Evolutionary conservation across 2,797 vertebrate species (phyloP).

Genomic region (Sebastes cheni): DNA sequence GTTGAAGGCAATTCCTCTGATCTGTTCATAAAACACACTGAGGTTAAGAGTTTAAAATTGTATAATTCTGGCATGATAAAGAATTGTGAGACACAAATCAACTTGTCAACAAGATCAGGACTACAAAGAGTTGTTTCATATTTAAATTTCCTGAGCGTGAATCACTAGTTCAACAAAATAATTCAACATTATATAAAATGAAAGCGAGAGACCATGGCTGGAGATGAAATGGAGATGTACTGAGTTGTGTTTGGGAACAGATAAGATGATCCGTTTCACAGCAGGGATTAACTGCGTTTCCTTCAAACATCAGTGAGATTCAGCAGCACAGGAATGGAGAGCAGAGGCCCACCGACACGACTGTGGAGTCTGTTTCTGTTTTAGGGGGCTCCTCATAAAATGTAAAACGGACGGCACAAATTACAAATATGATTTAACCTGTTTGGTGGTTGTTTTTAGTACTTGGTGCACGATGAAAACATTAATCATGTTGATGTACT

Average conservation of each 20-base stretch:
- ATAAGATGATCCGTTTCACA: background rate
- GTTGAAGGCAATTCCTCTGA: background rate
- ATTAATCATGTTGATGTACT: background rate
- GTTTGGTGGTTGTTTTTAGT: background rate
- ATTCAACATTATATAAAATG: background rate
- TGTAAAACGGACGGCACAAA: background rate
- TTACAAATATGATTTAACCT: conserved; percentile 22
- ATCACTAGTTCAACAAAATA: background rate
- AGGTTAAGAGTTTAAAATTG: background rate
- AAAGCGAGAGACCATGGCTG: background rate
- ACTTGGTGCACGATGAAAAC: conserved; percentile 2
- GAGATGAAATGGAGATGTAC: conserved; percentile 5
- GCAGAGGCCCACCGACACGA: conserved; percentile 1
- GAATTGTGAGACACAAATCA: background rate
- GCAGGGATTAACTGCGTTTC: background rate
- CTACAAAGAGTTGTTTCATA: background rate
- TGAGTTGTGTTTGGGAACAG: conserved; percentile 25
- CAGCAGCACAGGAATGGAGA: background rate
- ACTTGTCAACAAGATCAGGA: background rate
- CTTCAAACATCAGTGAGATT: background rate
- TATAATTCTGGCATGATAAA: background rate
- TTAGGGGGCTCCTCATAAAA: conserved; percentile 17
- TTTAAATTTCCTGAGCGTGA: background rate
- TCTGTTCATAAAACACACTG: background rate
- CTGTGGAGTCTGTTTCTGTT: conserved; percentile 5